A percentile compares a stretch with the other conserved stretches of the same genome.
phyloP scores from a whole-genome alignment of 2,797 vertebrate genomes.

The Apogon talboti region DNA sequence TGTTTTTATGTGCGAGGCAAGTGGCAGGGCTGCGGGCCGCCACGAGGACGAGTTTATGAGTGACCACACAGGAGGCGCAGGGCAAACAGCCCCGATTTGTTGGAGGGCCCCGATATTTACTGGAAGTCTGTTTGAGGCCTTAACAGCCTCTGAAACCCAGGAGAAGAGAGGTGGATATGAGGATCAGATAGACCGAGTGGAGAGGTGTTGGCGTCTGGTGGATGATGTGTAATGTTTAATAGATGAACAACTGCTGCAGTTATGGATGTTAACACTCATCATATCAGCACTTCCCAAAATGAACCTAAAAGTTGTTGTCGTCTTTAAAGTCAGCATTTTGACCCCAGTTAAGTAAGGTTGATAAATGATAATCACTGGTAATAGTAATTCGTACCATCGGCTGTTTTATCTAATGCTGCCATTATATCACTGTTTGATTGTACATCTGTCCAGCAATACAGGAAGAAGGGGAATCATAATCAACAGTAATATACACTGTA shows the following conservation, averaged over 20 bases:
- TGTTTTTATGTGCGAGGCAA: constrained; percentile 60
- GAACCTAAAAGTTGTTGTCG: neutral
- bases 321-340: too few relatives aligned
- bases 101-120: constrained; percentile 44
- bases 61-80: constrained; percentile 67
- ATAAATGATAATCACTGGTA: too few relatives aligned
- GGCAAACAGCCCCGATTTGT: constrained; percentile 30
- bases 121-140: constrained; percentile 31
- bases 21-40: constrained; percentile 54
- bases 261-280: constrained; percentile 24
- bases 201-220: constrained; percentile 37
- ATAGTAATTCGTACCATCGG: too few relatives aligned
- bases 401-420: too few relatives aligned
- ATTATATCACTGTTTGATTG: too few relatives aligned
- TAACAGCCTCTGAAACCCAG: constrained; percentile 47
- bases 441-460: too few relatives aligned
- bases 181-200: constrained; percentile 45
- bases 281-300: constrained; percentile 1
- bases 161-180: constrained; percentile 28
- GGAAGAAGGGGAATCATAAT: too few relatives aligned
- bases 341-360: too few relatives aligned
- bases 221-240: constrained; percentile 52
- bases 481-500: too few relatives aligned
- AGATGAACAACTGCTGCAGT: constrained; percentile 49
- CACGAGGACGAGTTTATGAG: constrained; percentile 68